Base-by-base conservation (phyloP, 64 coral and sea anemone genomes). In the Porites lutea region DNA sequence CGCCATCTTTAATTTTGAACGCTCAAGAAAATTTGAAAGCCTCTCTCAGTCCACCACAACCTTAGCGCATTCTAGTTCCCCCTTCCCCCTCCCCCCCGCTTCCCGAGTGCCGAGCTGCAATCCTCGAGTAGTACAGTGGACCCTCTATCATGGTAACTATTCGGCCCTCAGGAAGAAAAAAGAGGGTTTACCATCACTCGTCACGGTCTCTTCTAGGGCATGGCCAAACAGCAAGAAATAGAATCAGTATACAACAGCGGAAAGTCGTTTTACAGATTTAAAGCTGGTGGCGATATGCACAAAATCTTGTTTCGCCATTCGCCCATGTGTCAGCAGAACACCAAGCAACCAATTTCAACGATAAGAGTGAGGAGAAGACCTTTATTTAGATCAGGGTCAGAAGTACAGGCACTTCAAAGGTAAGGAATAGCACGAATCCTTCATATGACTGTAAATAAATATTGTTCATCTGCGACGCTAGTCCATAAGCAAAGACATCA, bases 311-410 rank as follows among this genome's bases (percentile, higher is more conserved):
- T 78, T 58, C 51, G 52, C 52, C 11, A 55, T 18, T 13, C 5
- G 2, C 52, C 75, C 18, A 57, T 78, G 75, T 78, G 49, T 16
- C 75, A 78, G 75, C 49, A 20, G 50, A 78, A 8, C 52, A 55
- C 2, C 2, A 57, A 78, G 52, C 51, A 49, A 13, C 75, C 75
- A 22, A 3, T 78, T 3, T 55, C 16, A 5, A 55, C 19, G 22
- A 78, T 6, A 55, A 78, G 52, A 53, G 52, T 78, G 48, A 21
- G 50, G 27, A 55, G 75, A 57, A 78, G 75, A 18, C 75, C 75
- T 78, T 16, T 78, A 52, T 78, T 78, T 78, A 55, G 75, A 55
- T 78, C 75, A 1, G 23, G 3, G 22, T 53, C 75, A 55, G 75
- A 78, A 50, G 27, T 54, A 57, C 50, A 78, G 50, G 7, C 19